These are phyloP conservation scores for Silvanus unidentatus DNA, from an alignment of 2,888 invertebrate genomes.

Conservation along the genomic window DNA sequence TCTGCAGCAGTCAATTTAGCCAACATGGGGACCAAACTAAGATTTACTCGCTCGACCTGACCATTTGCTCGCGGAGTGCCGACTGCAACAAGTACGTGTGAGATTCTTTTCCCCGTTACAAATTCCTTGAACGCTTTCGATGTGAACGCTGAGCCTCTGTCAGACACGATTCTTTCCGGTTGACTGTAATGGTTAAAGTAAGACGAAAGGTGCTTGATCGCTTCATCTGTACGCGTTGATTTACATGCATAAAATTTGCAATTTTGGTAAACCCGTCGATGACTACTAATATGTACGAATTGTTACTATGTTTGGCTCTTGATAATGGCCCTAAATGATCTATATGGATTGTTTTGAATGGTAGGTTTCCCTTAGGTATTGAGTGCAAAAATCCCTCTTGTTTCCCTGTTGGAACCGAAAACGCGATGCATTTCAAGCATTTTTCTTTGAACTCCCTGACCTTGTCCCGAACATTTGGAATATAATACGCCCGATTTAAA, in stretches of 20 bases:
- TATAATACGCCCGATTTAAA: conserved; percentile 2
- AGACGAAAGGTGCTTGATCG: conserved; percentile 1
- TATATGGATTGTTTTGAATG: too few relatives aligned
- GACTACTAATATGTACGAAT: conserved; percentile 2
- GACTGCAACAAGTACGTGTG: conserved; percentile 17
- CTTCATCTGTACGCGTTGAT: neutral
- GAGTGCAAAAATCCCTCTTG: conserved; percentile 1
- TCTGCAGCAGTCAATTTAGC: conserved; percentile 11
- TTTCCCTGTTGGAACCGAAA: neutral
- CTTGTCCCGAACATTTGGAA: neutral
- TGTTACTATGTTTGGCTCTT: neutral
- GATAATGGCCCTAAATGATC: conserved; percentile 4
- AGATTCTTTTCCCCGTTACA: conserved; percentile 9
- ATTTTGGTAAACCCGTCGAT: conserved; percentile 6
- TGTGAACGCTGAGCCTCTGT: conserved; percentile 19
- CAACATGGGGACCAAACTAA: conserved; percentile 15
- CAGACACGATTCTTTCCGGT: conserved; percentile 16
- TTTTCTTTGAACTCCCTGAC: neutral
- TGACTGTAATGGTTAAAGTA: conserved; percentile 12
- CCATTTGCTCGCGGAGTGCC: conserved; percentile 21
- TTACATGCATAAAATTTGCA: conserved; percentile 2
- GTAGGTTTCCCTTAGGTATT: too few relatives aligned
- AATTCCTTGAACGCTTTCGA: conserved; percentile 15
- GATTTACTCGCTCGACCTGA: conserved; percentile 20
- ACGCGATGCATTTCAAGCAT: conserved; percentile 4